Base-by-base conservation (phyloP, 2,888 invertebrate genomes). In the Smittia sp. region DNA sequence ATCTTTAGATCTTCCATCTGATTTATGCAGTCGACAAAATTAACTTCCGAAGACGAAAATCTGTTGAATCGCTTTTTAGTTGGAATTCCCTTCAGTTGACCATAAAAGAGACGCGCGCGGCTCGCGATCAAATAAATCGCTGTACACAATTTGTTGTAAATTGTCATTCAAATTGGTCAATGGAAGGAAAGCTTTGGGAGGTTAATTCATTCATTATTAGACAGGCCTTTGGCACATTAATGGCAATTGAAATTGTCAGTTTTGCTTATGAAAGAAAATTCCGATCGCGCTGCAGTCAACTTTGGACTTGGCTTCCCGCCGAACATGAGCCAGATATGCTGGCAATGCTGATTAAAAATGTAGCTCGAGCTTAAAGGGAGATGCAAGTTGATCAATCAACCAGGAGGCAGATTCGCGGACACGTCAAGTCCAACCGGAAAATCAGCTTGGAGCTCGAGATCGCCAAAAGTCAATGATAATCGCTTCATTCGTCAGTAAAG, bases 111-210 rank as follows among this genome's bases (percentile, higher is more conserved):
- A 32, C 32, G 52, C 52, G 7, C 7, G 52, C 18, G n/a, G 52
- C n/a, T 46, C n/a, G 52, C 52, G 25, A 62, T 62, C 62, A 62
- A 62, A 62, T 62, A 62, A 62, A 22, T 20, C 25, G 20, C 46
- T 46, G 7, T 46, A 52, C 41, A 41, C 69, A 69, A 69, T 69
- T 69, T 69, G 69, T 69, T 69, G 69, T 69, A 69, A 69, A 69
- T 69, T 69, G 69, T 69, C 69, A 69, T 69, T 27, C 27, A 24
- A 52, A 69, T 25, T 69, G 52, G 25, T 13, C 24, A n/a, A 24
- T 52, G 24, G 18, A n/a, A 3, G 9, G n/a, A 18, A 13, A 18
- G 52, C 52, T 22, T 18, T 32, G 27, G 39, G 38, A 66, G 66
- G 52, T 46, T 46, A 46, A 46, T 66, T 66, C 66, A 38, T 66